These are phyloP conservation scores for Acholoe squamosa DNA, from an alignment of 2,888 invertebrate genomes.

Conservation along the genomic window DNA sequence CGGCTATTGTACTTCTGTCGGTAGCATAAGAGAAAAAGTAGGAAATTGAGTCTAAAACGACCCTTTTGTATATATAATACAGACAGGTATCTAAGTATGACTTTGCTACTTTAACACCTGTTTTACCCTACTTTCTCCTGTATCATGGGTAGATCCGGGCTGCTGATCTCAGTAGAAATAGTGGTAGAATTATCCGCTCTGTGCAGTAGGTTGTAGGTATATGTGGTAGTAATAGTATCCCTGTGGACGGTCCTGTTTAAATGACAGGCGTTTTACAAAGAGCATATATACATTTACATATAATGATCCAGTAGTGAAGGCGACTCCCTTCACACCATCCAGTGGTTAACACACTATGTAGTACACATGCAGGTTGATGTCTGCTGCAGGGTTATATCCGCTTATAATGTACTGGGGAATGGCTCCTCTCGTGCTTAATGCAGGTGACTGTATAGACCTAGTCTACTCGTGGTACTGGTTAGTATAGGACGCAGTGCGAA, in stretches of 20 bases:
- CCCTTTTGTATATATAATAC: neutral
- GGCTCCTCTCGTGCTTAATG: no score
- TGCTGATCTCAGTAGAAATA: neutral
- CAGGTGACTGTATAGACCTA: neutral
- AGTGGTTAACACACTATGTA: no score
- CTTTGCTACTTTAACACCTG: neutral
- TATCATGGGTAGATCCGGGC: conserved; percentile 29
- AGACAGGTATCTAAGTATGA: neutral
- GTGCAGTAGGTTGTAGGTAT: neutral
- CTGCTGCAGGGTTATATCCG: no score
- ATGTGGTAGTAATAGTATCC: conserved; percentile 12
- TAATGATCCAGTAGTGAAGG: neutral
- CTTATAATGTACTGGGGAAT: no score
- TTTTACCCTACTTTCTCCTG: neutral
- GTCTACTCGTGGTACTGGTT: neutral
- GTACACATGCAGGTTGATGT: no score
- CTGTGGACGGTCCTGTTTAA: neutral
- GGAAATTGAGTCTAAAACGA: neutral
- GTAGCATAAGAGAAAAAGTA: neutral
- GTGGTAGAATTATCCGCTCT: neutral
- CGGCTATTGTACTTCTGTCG: neutral
- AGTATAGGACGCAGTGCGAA: neutral
- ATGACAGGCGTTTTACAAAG: neutral
- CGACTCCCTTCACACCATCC: neutral
- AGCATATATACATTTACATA: neutral